Percentiles rank a stretch among this genome's conserved stretches.
Evolutionary conservation across 2,113 vertebrate species (phyloP).

Genomic region (Sceloporus undulatus): DNA sequence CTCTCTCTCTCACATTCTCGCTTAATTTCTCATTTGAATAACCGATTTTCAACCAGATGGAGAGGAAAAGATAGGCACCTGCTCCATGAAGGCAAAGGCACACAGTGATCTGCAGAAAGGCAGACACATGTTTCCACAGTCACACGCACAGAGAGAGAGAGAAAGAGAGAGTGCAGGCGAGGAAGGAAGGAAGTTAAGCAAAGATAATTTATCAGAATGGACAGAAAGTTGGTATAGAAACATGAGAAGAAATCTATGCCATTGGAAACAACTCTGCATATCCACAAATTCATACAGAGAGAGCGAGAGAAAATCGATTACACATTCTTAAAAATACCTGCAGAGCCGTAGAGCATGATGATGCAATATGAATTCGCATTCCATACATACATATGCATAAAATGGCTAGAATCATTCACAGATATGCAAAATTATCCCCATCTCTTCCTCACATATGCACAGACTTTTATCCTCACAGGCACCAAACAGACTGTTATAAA

Average conservation of each 20-base stretch:
- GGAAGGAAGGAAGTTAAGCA: not conserved
- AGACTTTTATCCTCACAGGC: constrained; percentile 19
- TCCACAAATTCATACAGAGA: not conserved
- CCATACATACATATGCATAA: not conserved
- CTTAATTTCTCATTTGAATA: constrained; percentile 31
- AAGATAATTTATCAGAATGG: not conserved
- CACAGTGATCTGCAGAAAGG: constrained; percentile 40
- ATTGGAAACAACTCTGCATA: not conserved
- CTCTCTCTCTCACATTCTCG: not conserved
- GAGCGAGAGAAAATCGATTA: not conserved
- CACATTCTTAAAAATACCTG: not conserved
- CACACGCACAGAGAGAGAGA: not conserved
- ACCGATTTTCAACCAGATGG: constrained; percentile 37
- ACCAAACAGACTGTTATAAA: constrained; percentile 32
- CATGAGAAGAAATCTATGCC: not conserved
- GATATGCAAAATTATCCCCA: constrained; percentile 7
- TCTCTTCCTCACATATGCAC: not conserved
- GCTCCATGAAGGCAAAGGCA: constrained; percentile 35
- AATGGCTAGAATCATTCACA: constrained; percentile 19
- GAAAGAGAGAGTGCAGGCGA: not conserved
- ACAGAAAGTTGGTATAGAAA: not conserved
- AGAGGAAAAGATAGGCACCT: constrained; percentile 43
- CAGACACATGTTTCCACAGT: constrained; percentile 34
- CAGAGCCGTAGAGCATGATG: not conserved
- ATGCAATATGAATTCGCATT: not conserved